Conservation (phyloP, 1,140 invertebrate species). For the Lysiphlebus fabarum region DNA sequence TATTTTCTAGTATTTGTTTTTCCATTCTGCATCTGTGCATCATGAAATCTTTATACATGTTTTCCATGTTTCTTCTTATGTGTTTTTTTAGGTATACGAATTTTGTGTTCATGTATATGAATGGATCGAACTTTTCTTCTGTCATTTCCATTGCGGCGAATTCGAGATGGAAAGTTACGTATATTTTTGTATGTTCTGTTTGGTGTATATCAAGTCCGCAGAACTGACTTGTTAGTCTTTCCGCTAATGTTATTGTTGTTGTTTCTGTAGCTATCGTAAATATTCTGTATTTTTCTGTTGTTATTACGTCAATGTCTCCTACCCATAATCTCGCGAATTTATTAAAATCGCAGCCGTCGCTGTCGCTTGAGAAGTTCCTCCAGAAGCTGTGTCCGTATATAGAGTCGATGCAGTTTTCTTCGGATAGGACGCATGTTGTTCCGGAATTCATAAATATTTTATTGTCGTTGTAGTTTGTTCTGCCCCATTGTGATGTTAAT, state of each 20-base stretch:
- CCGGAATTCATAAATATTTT: not conserved
- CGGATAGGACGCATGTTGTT: too few species aligned
- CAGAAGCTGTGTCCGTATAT: too few species aligned
- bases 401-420: too few species aligned
- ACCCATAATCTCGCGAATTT: too few species aligned
- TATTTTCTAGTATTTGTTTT: slow-evolving; percentile 18
- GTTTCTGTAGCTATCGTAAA: too few species aligned
- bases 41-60: slow-evolving; percentile 22
- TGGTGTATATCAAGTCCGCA: not conserved
- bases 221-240: too few species aligned
- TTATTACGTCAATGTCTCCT: too few species aligned
- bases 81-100: slow-evolving; percentile 25
- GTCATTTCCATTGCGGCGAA: not conserved
- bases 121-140: slow-evolving; percentile 22
- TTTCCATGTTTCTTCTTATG: slow-evolving; percentile 6
- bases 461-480: not conserved
- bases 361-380: too few species aligned
- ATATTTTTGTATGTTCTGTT: not conserved
- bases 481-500: not conserved
- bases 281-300: too few species aligned
- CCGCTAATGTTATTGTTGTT: too few species aligned
- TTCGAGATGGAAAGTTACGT: not conserved
- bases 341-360: too few species aligned
- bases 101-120: slow-evolving; percentile 27
- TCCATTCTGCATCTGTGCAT: slow-evolving; percentile 25